Conservation (phyloP, 2,797 vertebrate species). For the Leptoclinus maculatus region DNA sequence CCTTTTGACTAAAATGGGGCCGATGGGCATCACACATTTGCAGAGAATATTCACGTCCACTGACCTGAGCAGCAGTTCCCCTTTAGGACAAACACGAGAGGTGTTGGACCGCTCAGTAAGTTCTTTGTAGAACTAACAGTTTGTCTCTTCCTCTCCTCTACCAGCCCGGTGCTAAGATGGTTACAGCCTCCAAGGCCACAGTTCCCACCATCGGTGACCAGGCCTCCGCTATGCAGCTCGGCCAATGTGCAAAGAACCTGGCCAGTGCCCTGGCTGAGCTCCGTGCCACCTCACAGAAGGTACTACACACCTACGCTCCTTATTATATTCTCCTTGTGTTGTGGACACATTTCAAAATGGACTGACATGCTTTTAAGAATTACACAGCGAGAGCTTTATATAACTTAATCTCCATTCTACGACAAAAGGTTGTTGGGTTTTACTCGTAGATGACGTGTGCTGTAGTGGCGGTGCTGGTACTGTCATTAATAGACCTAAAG, state of each 20-base stretch:
- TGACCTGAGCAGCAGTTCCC: too few species aligned
- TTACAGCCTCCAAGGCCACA: slow-evolving; percentile 93
- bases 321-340: neutral
- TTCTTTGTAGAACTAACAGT: neutral
- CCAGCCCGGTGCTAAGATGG: slow-evolving; percentile 97
- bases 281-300: slow-evolving; percentile 95
- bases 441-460: neutral
- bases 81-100: neutral
- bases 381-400: neutral
- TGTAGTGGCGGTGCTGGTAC: neutral
- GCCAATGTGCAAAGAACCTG: slow-evolving; percentile 97
- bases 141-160: slow-evolving; percentile 2
- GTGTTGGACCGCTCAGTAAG: neutral
- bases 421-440: neutral
- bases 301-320: slow-evolving; percentile 53
- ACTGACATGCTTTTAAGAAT: neutral
- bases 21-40: too few species aligned
- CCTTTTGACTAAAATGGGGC: neutral
- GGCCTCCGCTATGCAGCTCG: slow-evolving; percentile 98
- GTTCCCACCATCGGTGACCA: slow-evolving; percentile 95
- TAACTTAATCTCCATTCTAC: neutral
- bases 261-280: slow-evolving; percentile 92
- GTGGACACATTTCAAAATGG: neutral
- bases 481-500: neutral
- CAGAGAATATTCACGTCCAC: neutral